Base-by-base conservation (phyloP, 1,140 invertebrate species). In the Drosophila pandora region DNA sequence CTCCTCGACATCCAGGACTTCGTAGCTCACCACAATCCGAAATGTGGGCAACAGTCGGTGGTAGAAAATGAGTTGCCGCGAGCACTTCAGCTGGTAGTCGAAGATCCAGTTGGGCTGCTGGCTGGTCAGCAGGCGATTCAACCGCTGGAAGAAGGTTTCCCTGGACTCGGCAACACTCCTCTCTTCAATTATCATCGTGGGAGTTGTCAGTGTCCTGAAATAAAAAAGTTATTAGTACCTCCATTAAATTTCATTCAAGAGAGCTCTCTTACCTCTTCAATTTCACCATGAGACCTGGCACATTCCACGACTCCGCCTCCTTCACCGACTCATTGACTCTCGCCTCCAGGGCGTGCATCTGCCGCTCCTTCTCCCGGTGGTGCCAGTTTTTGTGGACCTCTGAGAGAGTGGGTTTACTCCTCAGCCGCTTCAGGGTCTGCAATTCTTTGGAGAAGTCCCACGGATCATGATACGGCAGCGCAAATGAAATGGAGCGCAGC, bases 41-140 rank as follows among this genome's bases (percentile, higher is more conserved):
- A 82, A 79, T 12, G 59, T 70, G n/a, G 60, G 30, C 4, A 82
- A 34, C 37, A 57, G 48, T 1, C 50, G 54, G 28, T 85, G 74
- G 3, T 58, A 32, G 12, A 85, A 72, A 13, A 87, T 64, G 28
- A 88, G 47, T 53, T 65, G 61, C 7, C 47, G 47, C 21, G 80
- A 49, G 5, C 34, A 10, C 30, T 75, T 64, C 6, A 75, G 55
- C 21, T 82, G 61, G 49, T 21, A 58, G 39, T 85, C 65, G 23
- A 82, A 87, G 30, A 69, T 87, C 82, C 82, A 85, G 28, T 75
- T 61, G 13, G 69, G 78, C 12, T 52, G 25, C 34, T 76, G 69
- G 0, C 12, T 17, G 4, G 1, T 10, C n/a, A 85, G 17, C 23
- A 47, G 13, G 0, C 6, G 9, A 0, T 58, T 21, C 9, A 85